Evolutionary conservation across 30 jellyfish, hydroid and myxozoan species (phyloP).

Genomic region (Hydractinia echinata): DNA sequence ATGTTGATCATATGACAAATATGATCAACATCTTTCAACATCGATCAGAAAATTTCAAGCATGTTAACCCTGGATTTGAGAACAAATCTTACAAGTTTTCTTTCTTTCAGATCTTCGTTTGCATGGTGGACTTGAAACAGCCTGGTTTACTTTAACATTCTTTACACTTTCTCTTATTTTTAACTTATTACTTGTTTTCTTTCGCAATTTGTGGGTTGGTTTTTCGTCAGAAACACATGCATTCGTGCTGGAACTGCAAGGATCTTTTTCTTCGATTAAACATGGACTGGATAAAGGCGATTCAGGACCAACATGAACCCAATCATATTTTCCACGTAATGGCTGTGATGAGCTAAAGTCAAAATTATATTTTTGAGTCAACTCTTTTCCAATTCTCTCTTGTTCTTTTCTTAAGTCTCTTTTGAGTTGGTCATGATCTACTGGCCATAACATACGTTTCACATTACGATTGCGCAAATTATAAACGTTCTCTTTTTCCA

Average conservation of each 20-base stretch:
- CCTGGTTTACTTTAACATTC: too few species aligned
- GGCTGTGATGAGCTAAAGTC: constrained; percentile 70
- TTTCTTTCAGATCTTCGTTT: too few species aligned
- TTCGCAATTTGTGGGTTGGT: neutral
- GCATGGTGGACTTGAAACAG: too few species aligned
- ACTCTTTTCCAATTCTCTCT: constrained; percentile 31
- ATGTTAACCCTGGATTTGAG: too few species aligned
- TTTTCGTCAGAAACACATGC: neutral
- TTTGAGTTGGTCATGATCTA: constrained; percentile 52
- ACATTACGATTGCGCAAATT: constrained; percentile 46
- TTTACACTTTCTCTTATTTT: too few species aligned
- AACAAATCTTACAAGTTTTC: too few species aligned
- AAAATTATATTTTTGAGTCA: constrained; percentile 60
- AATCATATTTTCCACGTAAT: constrained; percentile 50
- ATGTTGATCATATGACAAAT: too few species aligned
- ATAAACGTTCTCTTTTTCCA: constrained; percentile 23
- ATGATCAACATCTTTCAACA: too few species aligned
- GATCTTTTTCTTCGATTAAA: neutral
- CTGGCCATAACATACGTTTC: constrained; percentile 63
- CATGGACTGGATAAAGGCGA: neutral
- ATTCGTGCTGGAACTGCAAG: constrained; percentile 15
- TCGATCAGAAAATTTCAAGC: too few species aligned
- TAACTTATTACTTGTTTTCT: neutral
- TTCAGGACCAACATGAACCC: constrained; percentile 41
- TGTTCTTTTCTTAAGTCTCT: constrained; percentile 63